A percentile compares a stretch with the other conserved stretches of the same genome.
These are phyloP conservation scores for Willisornis vidua DNA, from an alignment of 2,113 vertebrate species.

Conservation along the genomic window DNA sequence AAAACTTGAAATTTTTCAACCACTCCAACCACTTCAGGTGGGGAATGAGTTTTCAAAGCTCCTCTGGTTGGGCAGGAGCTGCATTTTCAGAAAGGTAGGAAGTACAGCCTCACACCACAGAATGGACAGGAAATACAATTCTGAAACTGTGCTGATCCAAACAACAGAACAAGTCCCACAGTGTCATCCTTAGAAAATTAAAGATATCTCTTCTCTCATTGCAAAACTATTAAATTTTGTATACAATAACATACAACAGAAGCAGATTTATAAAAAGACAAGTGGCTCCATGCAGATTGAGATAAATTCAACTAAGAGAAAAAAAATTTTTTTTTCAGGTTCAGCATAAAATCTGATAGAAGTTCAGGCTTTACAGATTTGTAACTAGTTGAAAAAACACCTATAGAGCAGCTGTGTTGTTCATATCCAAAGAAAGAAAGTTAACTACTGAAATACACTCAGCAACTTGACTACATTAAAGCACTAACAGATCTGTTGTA, in stretches of 20 bases:
- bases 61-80: neutral
- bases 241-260: neutral
- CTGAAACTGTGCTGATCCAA: neutral
- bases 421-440: neutral
- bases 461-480: slow-evolving; percentile 37
- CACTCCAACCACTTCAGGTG: neutral
- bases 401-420: neutral
- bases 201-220: neutral
- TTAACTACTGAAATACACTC: neutral
- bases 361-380: neutral
- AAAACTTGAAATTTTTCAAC: neutral
- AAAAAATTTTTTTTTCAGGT: neutral
- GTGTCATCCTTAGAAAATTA: neutral
- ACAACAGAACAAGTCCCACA: neutral
- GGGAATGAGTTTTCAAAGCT: neutral
- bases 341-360: slow-evolving; percentile 22
- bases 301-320: neutral
- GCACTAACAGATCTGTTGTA: neutral
- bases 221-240: neutral
- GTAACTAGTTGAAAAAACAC: slow-evolving; percentile 9
- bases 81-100: neutral
- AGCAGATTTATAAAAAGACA: neutral
- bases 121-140: neutral
- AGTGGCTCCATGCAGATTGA: neutral
- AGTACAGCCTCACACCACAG: neutral